A percentile compares a stretch with the other conserved stretches of the same genome.
These are phyloP conservation scores for Sebastes iracundus DNA, from an alignment of 2,797 vertebrate species.

Conservation along the genomic window DNA sequence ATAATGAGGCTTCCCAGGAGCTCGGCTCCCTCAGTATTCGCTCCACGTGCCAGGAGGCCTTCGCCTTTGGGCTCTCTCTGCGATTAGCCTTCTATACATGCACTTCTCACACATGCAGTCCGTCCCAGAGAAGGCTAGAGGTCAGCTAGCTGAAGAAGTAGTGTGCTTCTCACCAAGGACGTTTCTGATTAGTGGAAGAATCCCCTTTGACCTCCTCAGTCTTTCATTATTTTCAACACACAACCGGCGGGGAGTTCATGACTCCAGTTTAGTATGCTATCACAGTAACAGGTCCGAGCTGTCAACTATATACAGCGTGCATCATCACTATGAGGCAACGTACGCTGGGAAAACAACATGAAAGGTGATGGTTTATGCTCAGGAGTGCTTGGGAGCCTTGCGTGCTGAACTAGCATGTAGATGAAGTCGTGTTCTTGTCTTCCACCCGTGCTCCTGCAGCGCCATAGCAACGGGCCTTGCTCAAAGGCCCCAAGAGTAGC, in stretches of 20 bases:
- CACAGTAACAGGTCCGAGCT: not conserved
- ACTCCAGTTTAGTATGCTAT: slow-evolving; percentile 9
- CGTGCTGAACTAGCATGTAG: slow-evolving; percentile 26
- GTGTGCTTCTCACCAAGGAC: slow-evolving; percentile 43
- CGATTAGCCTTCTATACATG: slow-evolving; percentile 42
- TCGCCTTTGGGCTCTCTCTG: slow-evolving; percentile 51
- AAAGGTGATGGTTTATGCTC: not conserved
- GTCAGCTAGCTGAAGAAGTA: slow-evolving; percentile 38
- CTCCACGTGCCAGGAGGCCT: slow-evolving; percentile 56
- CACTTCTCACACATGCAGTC: slow-evolving; percentile 31
- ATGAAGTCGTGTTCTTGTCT: slow-evolving; percentile 40
- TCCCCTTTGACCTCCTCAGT: slow-evolving; percentile 16
- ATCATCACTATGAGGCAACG: not conserved
- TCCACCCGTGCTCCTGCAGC: slow-evolving; percentile 25
- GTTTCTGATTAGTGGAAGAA: slow-evolving; percentile 43
- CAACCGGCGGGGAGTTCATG: slow-evolving; percentile 13
- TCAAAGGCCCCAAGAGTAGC: slow-evolving; percentile 61
- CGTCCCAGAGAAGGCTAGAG: slow-evolving; percentile 24
- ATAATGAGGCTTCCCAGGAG: slow-evolving; percentile 75
- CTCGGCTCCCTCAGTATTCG: slow-evolving; percentile 65
- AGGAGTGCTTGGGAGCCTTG: not conserved
- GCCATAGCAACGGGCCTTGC: slow-evolving; percentile 73
- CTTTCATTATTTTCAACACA: slow-evolving; percentile 29
- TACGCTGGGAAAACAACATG: not conserved
- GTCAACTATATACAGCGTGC: not conserved